Conservation (phyloP, 2,888 invertebrate genomes). For the Protophormia terraenovae region DNA sequence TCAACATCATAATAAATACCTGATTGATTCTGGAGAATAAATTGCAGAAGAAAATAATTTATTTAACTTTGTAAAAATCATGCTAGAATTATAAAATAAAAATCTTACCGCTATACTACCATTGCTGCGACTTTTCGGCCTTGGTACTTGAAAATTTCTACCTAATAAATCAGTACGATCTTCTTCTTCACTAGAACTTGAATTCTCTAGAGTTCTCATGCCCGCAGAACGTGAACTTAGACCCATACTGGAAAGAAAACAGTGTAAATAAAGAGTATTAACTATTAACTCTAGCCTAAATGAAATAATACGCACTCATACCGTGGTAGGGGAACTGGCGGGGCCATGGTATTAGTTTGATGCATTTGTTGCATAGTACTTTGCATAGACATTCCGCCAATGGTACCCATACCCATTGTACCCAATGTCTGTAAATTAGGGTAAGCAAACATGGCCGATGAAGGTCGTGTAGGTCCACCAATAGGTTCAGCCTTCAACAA, state of each 20-base stretch:
- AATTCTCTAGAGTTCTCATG: slow-evolving; percentile 83
- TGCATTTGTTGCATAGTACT: slow-evolving; percentile 80
- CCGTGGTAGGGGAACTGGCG: slow-evolving; percentile 90
- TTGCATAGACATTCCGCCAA: slow-evolving; percentile 82
- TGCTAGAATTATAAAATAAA: no score
- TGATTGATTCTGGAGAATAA: slow-evolving; percentile 88
- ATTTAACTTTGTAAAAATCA: not conserved
- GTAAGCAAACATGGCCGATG: slow-evolving; percentile 92
- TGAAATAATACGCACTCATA: slow-evolving; percentile 74
- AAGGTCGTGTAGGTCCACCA: slow-evolving; percentile 87
- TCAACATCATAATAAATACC: slow-evolving; percentile 95
- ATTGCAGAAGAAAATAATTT: not conserved
- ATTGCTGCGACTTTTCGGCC: slow-evolving; percentile 90
- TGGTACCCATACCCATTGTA: slow-evolving; percentile 76
- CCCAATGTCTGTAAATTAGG: slow-evolving; percentile 83
- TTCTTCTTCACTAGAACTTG: slow-evolving; percentile 85
- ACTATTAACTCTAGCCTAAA: not conserved
- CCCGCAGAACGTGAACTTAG: slow-evolving; percentile 81
- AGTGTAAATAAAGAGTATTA: not conserved
- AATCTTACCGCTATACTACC: slow-evolving; percentile 82
- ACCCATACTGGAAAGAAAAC: slow-evolving; percentile 72
- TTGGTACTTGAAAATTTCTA: slow-evolving; percentile 88
- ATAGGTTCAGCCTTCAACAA: slow-evolving; percentile 86
- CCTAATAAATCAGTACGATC: slow-evolving; percentile 90
- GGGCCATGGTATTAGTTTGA: slow-evolving; percentile 82